phyloP scores from a whole-genome alignment of 2,113 vertebrate species.

The Fregata magnificens region DNA sequence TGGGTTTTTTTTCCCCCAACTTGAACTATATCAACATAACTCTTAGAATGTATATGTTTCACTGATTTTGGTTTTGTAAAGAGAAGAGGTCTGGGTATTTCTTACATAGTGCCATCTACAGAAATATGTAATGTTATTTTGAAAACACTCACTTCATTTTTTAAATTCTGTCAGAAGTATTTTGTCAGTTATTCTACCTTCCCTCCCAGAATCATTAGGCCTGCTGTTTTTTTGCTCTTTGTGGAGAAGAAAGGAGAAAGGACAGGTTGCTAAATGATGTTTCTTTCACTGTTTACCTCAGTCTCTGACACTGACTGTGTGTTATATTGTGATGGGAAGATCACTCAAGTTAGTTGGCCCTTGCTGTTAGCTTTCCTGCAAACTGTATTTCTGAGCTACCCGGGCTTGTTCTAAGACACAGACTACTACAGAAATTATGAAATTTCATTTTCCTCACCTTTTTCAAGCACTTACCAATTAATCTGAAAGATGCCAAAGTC shows the following conservation, averaged over 20 bases:
- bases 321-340: background rate
- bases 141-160: background rate
- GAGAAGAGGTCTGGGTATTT: background rate
- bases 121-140: background rate
- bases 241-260: background rate
- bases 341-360: background rate
- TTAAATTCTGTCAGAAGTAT: background rate
- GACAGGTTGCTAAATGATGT: background rate
- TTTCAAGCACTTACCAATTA: background rate
- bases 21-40: background rate
- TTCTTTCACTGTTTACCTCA: background rate
- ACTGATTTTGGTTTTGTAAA: background rate
- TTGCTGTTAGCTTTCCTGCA: background rate
- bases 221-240: background rate
- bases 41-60: background rate
- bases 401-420: background rate
- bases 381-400: background rate
- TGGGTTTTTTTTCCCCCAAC: fast-evolving
- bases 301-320: background rate
- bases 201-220: background rate
- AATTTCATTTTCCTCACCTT: background rate
- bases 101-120: background rate
- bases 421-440: background rate
- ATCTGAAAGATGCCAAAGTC: background rate
- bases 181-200: background rate